phyloP scores from a whole-genome alignment of 2,113 vertebrate species.

The Harpagus bidentatus region DNA sequence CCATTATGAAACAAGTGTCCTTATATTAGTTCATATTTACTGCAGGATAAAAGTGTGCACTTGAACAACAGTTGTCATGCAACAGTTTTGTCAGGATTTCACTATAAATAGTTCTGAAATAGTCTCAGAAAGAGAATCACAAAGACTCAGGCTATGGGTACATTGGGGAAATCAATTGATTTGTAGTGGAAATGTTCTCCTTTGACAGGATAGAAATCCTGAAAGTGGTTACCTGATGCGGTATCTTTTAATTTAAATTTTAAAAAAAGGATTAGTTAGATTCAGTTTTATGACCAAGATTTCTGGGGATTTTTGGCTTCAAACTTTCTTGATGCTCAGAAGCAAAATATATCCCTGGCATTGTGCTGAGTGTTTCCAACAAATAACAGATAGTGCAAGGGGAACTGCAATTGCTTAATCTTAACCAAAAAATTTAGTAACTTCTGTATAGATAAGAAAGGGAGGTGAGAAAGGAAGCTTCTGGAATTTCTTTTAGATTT shows the following conservation, averaged over 20 bases:
- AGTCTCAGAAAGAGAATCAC: not conserved
- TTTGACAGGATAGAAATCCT: not conserved
- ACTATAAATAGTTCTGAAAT: not conserved
- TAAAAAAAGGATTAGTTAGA: not conserved
- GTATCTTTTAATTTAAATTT: not conserved
- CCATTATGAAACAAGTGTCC: not conserved
- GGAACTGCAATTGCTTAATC: not conserved
- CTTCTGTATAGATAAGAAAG: not conserved
- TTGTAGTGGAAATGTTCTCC: not conserved
- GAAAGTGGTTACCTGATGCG: not conserved
- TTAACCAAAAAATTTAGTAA: not conserved
- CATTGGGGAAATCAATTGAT: not conserved
- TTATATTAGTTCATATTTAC: not conserved
- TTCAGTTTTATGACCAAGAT: not conserved
- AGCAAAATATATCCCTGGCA: not conserved
- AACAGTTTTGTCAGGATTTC: not conserved
- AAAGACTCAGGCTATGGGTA: not conserved
- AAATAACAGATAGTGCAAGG: not conserved
- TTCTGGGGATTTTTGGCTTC: not conserved
- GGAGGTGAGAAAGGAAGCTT: not conserved
- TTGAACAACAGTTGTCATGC: not conserved
- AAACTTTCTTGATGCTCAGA: not conserved
- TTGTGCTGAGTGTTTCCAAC: not conserved
- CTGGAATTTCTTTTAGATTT: not conserved
- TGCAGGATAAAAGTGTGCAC: not conserved